Evolutionary conservation across 37 sponge, comb jelly and placozoan genomes (phyloP).

Genomic region (Hormiphora californensis): DNA sequence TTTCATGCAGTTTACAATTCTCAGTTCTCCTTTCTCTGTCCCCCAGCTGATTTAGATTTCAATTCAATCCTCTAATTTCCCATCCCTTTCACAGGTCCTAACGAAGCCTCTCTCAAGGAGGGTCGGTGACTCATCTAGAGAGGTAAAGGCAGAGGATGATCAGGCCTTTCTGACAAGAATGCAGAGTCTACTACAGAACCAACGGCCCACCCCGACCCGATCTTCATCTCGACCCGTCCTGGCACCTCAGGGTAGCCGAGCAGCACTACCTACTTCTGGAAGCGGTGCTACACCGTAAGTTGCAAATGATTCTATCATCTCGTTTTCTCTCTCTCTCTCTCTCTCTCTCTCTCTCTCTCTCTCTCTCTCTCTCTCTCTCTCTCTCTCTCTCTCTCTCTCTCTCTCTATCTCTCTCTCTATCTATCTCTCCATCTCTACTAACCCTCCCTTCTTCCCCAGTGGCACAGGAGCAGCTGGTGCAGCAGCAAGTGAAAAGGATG

Average conservation of each 20-base stretch:
- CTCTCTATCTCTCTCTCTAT: too few relatives aligned
- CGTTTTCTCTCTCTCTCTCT: not conserved
- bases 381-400: too few relatives aligned
- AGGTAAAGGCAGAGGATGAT: conserved; percentile 55
- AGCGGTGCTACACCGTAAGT: not conserved
- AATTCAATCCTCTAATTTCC: too few relatives aligned
- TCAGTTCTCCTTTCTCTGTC: too few relatives aligned
- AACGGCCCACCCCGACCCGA: not conserved
- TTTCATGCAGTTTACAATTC: too few relatives aligned
- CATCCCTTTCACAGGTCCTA: not conserved
- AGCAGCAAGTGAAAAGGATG: conserved; percentile 55
- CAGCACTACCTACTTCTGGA: not conserved
- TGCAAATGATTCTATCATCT: too few relatives aligned
- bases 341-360: not conserved
- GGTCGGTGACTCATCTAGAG: not conserved
- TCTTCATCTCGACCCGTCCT: not conserved
- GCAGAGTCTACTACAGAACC: conserved; percentile 55
- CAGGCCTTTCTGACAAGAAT: conserved; percentile 41
- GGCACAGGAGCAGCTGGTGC: conserved; percentile 23
- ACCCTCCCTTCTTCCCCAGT: not conserved
- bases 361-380: not conserved
- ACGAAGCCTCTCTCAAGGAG: conserved; percentile 11
- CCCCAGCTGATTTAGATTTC: too few relatives aligned
- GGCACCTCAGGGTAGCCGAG: not conserved
- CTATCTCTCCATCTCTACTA: too few relatives aligned